Percentiles rank a stretch among this genome's conserved stretches.
Conservation (phyloP, 2,888 invertebrate genomes). For the Caenorhabditis sp. region DNA sequence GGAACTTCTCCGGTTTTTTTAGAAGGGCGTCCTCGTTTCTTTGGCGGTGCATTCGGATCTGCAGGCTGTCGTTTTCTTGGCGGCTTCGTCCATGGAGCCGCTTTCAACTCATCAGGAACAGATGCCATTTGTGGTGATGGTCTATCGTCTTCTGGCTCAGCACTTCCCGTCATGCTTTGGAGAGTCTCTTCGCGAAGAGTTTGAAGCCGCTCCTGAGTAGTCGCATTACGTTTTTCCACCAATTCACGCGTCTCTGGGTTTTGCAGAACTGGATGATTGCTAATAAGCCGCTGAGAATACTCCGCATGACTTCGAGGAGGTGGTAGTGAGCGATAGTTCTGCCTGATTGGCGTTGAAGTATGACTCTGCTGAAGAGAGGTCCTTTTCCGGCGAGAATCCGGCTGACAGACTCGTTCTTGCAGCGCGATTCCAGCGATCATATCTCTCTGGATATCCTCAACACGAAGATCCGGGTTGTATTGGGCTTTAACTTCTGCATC, state of each 20-base stretch:
- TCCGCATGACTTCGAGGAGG: constrained; percentile 5
- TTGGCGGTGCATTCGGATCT: constrained; percentile 19
- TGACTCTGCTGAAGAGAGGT: background rate
- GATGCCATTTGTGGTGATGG: background rate
- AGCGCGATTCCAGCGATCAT: constrained; percentile 52
- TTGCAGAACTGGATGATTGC: background rate
- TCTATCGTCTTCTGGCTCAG: constrained; percentile 33
- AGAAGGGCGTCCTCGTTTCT: constrained; percentile 31
- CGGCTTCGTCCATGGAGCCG: constrained; percentile 37
- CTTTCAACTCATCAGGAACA: constrained; percentile 37
- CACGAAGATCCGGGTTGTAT: constrained; percentile 4
- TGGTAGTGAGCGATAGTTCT: background rate
- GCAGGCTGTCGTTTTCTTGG: constrained; percentile 10
- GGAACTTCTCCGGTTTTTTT: constrained; percentile 17
- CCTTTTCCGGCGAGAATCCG: constrained; percentile 35
- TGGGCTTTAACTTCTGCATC: constrained; percentile 50
- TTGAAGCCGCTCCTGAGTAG: constrained; percentile 7
- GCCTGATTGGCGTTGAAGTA: background rate
- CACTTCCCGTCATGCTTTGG: background rate
- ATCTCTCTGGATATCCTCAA: constrained; percentile 47
- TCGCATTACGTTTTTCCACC: background rate
- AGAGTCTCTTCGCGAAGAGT: constrained; percentile 26
- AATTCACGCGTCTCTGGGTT: background rate
- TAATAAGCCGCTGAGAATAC: background rate
- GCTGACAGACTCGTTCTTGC: constrained; percentile 36